These are phyloP conservation scores for Romanogobio albipinnatus DNA, from an alignment of 2,113 vertebrate species.

Conservation along the genomic window DNA sequence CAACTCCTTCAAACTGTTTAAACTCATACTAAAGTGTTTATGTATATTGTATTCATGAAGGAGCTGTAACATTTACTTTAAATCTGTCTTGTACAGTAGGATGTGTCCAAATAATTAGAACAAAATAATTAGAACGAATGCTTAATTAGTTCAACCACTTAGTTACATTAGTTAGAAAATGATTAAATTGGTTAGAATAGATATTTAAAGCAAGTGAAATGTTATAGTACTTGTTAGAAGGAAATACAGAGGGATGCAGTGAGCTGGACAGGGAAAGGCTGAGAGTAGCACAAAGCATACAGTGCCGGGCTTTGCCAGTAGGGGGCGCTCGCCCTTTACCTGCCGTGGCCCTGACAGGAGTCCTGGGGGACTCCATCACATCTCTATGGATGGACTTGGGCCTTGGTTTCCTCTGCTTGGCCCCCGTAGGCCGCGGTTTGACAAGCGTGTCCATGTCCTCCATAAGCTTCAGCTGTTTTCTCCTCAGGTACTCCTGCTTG, in stretches of 20 bases:
- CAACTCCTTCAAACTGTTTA: background rate
- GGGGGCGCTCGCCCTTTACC: slow-evolving; percentile 76
- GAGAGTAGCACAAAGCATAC: slow-evolving; percentile 68
- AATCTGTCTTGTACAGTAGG: background rate
- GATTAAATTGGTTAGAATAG: slow-evolving; percentile 8
- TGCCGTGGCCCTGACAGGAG: slow-evolving; percentile 87
- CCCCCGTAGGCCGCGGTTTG: slow-evolving; percentile 80
- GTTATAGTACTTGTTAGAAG: background rate
- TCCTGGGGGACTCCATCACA: slow-evolving; percentile 88
- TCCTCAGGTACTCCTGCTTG: slow-evolving; percentile 94
- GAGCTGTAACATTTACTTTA: background rate
- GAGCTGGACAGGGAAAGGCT: slow-evolving; percentile 43
- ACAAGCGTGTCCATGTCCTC: slow-evolving; percentile 94
- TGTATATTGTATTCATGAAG: no score
- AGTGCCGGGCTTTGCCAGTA: slow-evolving; percentile 67
- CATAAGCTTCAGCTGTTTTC: slow-evolving; percentile 97
- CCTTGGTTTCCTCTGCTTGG: slow-evolving; percentile 86
- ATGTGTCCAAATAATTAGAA: background rate
- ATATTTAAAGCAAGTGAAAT: background rate
- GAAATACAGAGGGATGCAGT: slow-evolving; percentile 19
- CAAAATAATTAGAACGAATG: background rate
- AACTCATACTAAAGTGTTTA: background rate
- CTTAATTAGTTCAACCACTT: background rate
- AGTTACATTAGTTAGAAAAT: background rate
- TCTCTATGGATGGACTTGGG: slow-evolving; percentile 95